Evolutionary conservation across 1,140 invertebrate genomes (phyloP), one percentile per base, ranked within the genome.

Genomic region (Drosophila ironensis): DNA sequence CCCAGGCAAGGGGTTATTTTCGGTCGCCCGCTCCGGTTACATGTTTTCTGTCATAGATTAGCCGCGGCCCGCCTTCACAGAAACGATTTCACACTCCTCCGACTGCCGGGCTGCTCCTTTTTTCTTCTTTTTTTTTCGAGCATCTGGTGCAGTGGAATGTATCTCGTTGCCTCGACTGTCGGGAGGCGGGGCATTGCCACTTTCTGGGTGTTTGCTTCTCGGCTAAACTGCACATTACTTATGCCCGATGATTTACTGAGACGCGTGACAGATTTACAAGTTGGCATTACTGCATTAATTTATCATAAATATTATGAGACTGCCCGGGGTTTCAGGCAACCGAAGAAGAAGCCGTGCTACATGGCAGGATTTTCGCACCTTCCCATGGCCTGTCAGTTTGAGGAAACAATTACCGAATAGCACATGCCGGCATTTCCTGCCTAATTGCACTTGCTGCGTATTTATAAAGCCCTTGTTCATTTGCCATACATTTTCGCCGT

Each of bases 1-100:
- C 68, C 61, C 37, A 17, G 19, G 46, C 54, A 30, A 22, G 33
- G 44, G 53, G 60, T 63, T 84, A 82, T 82, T 84, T 78, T 78
- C 44, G 60, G 40, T 12, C 44, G 2, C 6, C 44, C 48, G 48
- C 71, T 86, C 80, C 66, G 44, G 72, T 86, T 86, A 72, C 80
- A 86, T 86, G 80, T 86, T 86, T 86, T 86, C 80, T 64, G 80
- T 86, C 81, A 86, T 86, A 86, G 80, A 86, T 86, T 86, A 86
- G 66, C 70, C 37, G 67, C 56, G 71, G 71, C 57, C 42, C 74
- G 66, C 80, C 80, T 28, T 25, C 57, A n/a, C n/a, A 33, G 25
- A 78, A 73, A 67, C 60, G 73, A 78, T 82, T 84, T 82, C 78
- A 82, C 78, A 82, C 78, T 82, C 78, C 69, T 57, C 57, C 42